These are phyloP conservation scores for Fregetta grallaria DNA, from an alignment of 2,113 vertebrate genomes.

Conservation along the genomic window DNA sequence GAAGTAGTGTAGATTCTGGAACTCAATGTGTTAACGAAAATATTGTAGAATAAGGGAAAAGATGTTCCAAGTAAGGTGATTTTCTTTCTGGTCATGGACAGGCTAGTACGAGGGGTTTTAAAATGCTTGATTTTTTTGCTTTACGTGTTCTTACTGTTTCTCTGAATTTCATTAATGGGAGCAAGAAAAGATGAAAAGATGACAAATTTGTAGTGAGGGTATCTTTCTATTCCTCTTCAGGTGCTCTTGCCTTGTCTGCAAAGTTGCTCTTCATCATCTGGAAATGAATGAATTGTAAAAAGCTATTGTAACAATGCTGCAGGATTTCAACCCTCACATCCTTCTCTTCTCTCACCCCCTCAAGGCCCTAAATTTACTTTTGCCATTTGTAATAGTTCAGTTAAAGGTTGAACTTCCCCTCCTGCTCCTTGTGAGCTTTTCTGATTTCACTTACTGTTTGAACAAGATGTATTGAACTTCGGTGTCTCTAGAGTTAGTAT, in stretches of 20 bases:
- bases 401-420: constrained; percentile 16
- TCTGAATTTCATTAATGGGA: not conserved
- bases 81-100: not conserved
- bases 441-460: not conserved
- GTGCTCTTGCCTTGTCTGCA: not conserved
- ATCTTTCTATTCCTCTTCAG: constrained; percentile 17
- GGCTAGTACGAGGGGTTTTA: not conserved
- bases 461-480: not conserved
- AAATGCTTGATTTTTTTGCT: not conserved
- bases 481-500: constrained; percentile 25
- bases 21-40: not conserved
- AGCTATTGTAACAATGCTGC: constrained; percentile 24
- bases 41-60: constrained; percentile 10
- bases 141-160: not conserved
- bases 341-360: not conserved
- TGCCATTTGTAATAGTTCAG: constrained; percentile 32
- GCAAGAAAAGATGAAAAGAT: not conserved
- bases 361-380: constrained; percentile 46
- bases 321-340: constrained; percentile 12
- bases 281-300: constrained; percentile 10
- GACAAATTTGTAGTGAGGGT: not conserved
- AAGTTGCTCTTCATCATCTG: not conserved
- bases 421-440: constrained; percentile 6
- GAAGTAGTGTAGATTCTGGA: constrained; percentile 17
- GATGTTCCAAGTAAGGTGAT: not conserved